phyloP scores from a whole-genome alignment of 2,113 vertebrate species.

The Galeopterus variegatus region DNA sequence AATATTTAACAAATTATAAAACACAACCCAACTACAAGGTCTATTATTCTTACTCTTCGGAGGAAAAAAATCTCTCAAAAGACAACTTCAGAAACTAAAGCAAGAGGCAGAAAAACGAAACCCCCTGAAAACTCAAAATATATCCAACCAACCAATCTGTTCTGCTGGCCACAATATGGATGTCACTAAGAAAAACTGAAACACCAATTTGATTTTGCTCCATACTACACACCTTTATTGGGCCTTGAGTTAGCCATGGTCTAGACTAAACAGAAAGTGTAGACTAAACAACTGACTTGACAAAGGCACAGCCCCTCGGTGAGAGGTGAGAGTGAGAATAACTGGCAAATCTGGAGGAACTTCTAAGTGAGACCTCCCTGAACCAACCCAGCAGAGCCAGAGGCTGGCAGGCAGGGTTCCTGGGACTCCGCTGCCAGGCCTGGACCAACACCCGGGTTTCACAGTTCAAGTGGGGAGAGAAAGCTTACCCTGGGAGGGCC shows the following conservation, averaged over 20 bases:
- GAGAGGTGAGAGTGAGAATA: background rate
- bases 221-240: background rate
- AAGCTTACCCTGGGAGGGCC: background rate
- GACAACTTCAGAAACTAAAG: slow-evolving; percentile 59
- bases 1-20: background rate
- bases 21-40: background rate
- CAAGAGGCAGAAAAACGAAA: slow-evolving; percentile 57
- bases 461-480: background rate
- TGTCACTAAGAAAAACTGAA: background rate
- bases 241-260: background rate
- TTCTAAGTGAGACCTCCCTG: background rate
- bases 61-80: background rate
- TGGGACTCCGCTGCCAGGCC: fast-evolving
- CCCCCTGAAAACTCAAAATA: background rate
- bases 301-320: background rate
- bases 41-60: background rate
- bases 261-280: background rate
- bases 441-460: background rate
- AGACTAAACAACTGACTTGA: background rate
- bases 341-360: fast-evolving
- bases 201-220: background rate
- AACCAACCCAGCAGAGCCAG: fast-evolving
- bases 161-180: background rate
- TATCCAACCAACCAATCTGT: background rate
- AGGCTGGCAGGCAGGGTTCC: fast-evolving